phyloP scores from a whole-genome alignment of 2,888 invertebrate genomes.

The Lasioglossum villosulum region DNA sequence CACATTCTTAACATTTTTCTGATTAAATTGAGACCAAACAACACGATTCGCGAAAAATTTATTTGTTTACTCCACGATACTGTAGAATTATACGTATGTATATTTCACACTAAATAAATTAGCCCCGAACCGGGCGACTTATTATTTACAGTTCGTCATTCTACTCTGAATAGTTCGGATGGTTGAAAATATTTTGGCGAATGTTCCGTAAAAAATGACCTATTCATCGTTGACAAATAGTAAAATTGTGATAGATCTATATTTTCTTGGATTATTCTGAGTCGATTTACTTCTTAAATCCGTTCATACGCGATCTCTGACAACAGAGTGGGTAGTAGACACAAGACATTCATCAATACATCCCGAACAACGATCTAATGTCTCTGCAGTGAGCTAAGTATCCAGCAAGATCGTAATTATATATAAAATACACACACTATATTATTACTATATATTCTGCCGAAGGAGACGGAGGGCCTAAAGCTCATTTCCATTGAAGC shows the following conservation, averaged over 20 bases:
- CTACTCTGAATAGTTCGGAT: neutral
- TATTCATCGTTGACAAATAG: neutral
- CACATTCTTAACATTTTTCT: neutral
- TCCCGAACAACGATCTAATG: neutral
- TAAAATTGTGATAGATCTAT: neutral
- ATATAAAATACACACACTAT: too few relatives aligned
- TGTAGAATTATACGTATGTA: too few relatives aligned
- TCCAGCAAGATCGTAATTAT: neutral
- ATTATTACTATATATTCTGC: too few relatives aligned
- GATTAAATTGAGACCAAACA: neutral
- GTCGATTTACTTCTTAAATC: too few relatives aligned
- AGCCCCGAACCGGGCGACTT: too few relatives aligned
- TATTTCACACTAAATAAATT: too few relatives aligned
- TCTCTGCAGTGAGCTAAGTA: neutral
- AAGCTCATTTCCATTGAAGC: too few relatives aligned
- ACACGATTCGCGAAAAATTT: neutral
- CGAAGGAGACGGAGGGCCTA: too few relatives aligned
- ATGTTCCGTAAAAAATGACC: neutral
- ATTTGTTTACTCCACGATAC: neutral
- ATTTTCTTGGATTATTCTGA: neutral
- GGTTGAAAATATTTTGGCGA: neutral
- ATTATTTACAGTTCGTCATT: too few relatives aligned
- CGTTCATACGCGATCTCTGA: neutral
- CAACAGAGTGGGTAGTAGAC: neutral
- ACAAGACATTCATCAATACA: neutral